These are phyloP conservation scores for Choreutis nemorana DNA, from an alignment of 2,888 invertebrate species.

Conservation along the genomic window DNA sequence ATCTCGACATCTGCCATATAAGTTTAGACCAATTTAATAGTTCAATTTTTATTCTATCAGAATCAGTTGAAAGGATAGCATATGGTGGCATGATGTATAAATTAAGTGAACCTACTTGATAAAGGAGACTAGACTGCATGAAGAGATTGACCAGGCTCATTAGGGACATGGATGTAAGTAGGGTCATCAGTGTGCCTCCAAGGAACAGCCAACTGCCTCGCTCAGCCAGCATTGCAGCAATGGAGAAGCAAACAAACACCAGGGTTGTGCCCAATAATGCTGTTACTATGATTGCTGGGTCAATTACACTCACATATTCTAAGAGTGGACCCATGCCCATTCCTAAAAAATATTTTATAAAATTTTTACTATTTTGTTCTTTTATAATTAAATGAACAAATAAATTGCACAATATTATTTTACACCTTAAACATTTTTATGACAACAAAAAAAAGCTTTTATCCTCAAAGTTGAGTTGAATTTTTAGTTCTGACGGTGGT, in stretches of 20 bases:
- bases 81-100: not conserved
- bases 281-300: conserved; percentile 89
- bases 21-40: too few relatives aligned
- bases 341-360: conserved; percentile 73
- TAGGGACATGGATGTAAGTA: conserved; percentile 80
- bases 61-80: too few relatives aligned
- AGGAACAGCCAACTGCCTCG: conserved; percentile 90
- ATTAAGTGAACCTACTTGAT: conserved; percentile 66
- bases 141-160: conserved; percentile 86
- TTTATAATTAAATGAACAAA: too few relatives aligned
- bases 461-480: too few relatives aligned
- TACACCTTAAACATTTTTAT: too few relatives aligned
- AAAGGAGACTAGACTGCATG: conserved; percentile 81
- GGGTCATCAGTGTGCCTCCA: conserved; percentile 87
- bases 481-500: too few relatives aligned
- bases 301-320: conserved; percentile 78
- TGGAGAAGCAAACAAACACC: conserved; percentile 91
- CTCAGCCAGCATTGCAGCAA: conserved; percentile 86
- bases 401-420: too few relatives aligned
- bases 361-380: too few relatives aligned
- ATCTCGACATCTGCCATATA: too few relatives aligned
- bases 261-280: conserved; percentile 86
- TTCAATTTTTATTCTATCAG: too few relatives aligned
- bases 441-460: too few relatives aligned
- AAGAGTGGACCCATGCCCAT: conserved; percentile 89